phyloP scores from a whole-genome alignment of 2,888 invertebrate species.

The Pandemis corylana region DNA sequence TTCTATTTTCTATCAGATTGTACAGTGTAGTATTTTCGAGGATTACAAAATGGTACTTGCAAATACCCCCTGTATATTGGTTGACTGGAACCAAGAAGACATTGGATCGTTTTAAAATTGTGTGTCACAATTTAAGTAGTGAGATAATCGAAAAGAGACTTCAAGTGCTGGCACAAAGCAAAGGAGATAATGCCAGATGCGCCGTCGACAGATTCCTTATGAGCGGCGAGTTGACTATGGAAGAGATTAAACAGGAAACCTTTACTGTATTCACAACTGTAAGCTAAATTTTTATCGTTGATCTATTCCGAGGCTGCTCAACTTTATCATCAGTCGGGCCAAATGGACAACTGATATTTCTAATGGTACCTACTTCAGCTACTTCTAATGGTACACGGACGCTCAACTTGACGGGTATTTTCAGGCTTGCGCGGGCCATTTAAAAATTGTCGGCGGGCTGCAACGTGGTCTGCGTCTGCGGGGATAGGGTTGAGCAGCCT shows the following conservation, averaged over 20 bases:
- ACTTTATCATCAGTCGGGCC: too few relatives aligned
- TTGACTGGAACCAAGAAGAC: slow-evolving; percentile 53
- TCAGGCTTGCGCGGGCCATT: too few relatives aligned
- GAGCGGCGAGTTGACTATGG: slow-evolving; percentile 59
- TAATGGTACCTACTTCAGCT: too few relatives aligned
- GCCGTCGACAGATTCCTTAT: slow-evolving; percentile 67
- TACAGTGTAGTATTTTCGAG: slow-evolving; percentile 64
- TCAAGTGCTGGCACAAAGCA: slow-evolving; percentile 47
- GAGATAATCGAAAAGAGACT: slow-evolving; percentile 62
- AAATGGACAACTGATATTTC: too few relatives aligned
- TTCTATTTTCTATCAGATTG: slow-evolving; percentile 52
- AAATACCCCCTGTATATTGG: slow-evolving; percentile 66
- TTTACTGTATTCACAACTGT: slow-evolving; percentile 72
- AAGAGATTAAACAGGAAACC: slow-evolving; percentile 62
- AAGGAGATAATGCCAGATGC: slow-evolving; percentile 54
- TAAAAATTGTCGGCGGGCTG: too few relatives aligned
- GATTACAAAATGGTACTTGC: slow-evolving; percentile 73
- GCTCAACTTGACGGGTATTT: too few relatives aligned
- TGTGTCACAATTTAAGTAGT: slow-evolving; percentile 55
- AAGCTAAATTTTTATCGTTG: slow-evolving; percentile 44
- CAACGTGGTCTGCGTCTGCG: too few relatives aligned
- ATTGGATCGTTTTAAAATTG: slow-evolving; percentile 50
- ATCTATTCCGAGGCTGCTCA: not conserved
- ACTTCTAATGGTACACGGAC: too few relatives aligned
- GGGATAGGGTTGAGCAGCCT: too few relatives aligned